Evolutionary conservation across 2,113 vertebrate species (phyloP), one percentile per base, ranked within the genome.

Genomic region (Herpailurus yagouaroundi): DNA sequence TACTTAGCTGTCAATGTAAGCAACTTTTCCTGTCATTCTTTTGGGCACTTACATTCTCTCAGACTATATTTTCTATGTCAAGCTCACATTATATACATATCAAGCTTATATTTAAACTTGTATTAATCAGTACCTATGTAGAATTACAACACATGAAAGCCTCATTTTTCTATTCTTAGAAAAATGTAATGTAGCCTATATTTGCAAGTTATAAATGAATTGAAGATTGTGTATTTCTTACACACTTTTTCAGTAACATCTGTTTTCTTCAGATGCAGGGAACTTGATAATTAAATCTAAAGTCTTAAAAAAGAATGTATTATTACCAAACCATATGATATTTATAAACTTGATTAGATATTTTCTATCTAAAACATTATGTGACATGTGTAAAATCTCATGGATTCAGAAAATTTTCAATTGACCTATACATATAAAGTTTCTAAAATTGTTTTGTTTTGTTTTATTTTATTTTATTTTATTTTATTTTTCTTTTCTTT

Each of bases 261-360:
- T 55, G 14, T 96, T 76, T 87, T 95, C 25, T 89, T 94, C 52
- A 79, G 4, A 55, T 80, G 74, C 18, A 38, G 15, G 13, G 29
- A 81, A n/a, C 38, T 95, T 90, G 38, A 45, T 66, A 74, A 88
- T 89, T 95, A 92, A 80, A 93, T 87, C 7, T 96, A 91, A 89
- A 94, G 89, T 82, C 77, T 95, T 96, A 84, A 85, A 84, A 89
- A 33, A 19, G 52, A 66, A 33, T 79, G 7, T 88, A 63, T 69
- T 88, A 63, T 69, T 82, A 83, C n/a, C 27, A 95, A 95, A 73
- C 8, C 3, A 81, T 96, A 36, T 57, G 38, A 27, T 91, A 52
- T 77, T 91, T 41, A 29, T 79, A 82, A 94, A 82, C 25, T 73
- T 81, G 41, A 80, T 89, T 91, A 92, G 48, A 64, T 95, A 85